These are phyloP conservation scores for Teleogryllus oceanicus DNA, from an alignment of 2,888 invertebrate genomes.

Conservation along the genomic window DNA sequence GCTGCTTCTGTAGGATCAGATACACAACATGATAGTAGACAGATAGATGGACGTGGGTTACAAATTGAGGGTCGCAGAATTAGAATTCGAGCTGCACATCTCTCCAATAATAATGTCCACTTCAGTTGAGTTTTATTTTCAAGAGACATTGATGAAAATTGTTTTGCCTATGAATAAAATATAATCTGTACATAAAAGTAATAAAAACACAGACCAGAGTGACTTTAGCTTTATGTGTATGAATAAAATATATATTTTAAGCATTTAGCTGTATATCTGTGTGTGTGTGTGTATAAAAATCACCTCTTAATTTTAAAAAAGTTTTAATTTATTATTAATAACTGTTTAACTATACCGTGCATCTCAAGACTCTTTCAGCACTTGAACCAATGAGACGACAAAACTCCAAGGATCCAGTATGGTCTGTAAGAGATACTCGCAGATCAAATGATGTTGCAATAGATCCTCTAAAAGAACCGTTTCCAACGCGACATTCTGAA, in stretches of 20 bases:
- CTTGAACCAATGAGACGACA: constrained; percentile 56
- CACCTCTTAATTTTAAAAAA: neutral
- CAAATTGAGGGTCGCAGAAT: constrained; percentile 42
- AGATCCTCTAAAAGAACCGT: constrained; percentile 25
- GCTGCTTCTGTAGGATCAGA: constrained; percentile 45
- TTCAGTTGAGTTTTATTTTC: constrained; percentile 56
- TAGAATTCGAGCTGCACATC: constrained; percentile 58
- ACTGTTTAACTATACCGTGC: constrained; percentile 50
- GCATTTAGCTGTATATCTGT: too few species aligned
- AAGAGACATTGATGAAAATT: constrained; percentile 53
- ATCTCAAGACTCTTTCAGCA: constrained; percentile 59
- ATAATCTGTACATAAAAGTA: neutral
- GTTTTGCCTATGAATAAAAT: constrained; percentile 49
- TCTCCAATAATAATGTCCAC: constrained; percentile 63
- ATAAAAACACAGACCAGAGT: neutral
- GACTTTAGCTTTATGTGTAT: too few species aligned
- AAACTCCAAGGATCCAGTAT: constrained; percentile 62
- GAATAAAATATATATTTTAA: too few species aligned
- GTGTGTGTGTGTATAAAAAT: too few species aligned
- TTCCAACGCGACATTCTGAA: constrained; percentile 43
- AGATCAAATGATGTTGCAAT: constrained; percentile 52
- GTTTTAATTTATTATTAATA: neutral
- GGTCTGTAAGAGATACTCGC: constrained; percentile 62
- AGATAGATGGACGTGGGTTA: constrained; percentile 44
- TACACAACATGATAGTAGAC: constrained; percentile 44